Base-by-base conservation (phyloP, 2,113 vertebrate genomes). In the Tragelaphus scriptus region DNA sequence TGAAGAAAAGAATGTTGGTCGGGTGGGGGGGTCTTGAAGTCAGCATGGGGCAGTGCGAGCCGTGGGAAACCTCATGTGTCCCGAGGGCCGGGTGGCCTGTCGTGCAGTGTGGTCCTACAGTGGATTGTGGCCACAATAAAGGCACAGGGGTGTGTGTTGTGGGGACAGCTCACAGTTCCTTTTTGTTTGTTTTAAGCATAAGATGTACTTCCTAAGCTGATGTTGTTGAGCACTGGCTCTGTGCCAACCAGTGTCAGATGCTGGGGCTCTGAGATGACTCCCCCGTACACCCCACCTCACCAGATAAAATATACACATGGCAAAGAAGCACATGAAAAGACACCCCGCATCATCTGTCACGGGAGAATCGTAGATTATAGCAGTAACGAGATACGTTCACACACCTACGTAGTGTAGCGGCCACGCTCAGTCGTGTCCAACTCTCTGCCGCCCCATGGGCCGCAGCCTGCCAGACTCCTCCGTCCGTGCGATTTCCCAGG, bases 371-470 rank as follows among this genome's bases (percentile, higher is more conserved):
- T 49, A 79, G 19, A 36, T 47, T 32, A 82, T 16, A 86, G 55
- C 91, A 82, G 15, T 12, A 53, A 0, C 3, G 23, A 94, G 25
- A 30, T 12, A n/a, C 53, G 17, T 23, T 32, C 16, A 28, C 36
- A 19, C 26, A n/a, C 36, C 82, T 19, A 36, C 2, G 2, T 11
- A 6, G 17, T 19, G n/a, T 36, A 36, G 65, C n/a, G 0, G 19
- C 63, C n/a, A 12, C 2, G 1, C n/a, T 36, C n/a, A 11, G 5
- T 71, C 19, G 0, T 6, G 68, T 12, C n/a, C n/a, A 40, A 12
- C 68, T 40, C n/a, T 68, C n/a, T 71, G n/a, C 21, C 19, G 2
- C 68, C 68, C n/a, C n/a, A 23, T 12, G n/a, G n/a, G 68, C 65
- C 17, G 1, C 32, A 19, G 65, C 65, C n/a, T 9, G 1, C 65